phyloP scores from a whole-genome alignment of 2,797 vertebrate species.

The Hippoglossus hippoglossus region DNA sequence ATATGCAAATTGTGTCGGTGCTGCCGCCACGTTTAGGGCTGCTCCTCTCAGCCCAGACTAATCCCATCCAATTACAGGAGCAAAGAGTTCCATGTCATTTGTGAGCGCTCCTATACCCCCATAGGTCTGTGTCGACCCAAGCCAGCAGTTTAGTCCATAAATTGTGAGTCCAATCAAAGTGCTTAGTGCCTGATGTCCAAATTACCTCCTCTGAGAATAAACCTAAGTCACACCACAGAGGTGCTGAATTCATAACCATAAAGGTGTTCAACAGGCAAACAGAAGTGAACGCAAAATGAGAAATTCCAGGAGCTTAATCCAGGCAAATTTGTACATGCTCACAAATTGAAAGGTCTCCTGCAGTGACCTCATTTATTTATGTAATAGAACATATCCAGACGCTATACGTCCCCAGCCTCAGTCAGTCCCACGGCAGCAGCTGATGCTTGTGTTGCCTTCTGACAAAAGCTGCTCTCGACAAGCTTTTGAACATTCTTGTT shows the following conservation, averaged over 20 bases:
- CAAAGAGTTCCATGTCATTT: conserved; percentile 64
- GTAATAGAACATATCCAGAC: conserved; percentile 13
- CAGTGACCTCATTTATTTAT: conserved; percentile 41
- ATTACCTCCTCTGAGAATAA: conserved; percentile 53
- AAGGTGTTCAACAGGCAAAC: conserved; percentile 43
- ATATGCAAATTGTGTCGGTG: conserved; percentile 65
- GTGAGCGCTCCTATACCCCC: conserved; percentile 40
- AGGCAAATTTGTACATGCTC: conserved; percentile 27
- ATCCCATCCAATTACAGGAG: conserved; percentile 75
- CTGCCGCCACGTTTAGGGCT: conserved; percentile 53
- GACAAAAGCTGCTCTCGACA: no score
- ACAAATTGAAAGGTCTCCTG: conserved; percentile 47
- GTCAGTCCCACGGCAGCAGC: background rate
- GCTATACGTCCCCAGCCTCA: conserved; percentile 9
- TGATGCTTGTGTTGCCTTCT: no score
- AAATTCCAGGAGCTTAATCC: conserved; percentile 39
- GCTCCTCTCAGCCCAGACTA: conserved; percentile 65
- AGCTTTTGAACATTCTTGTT: no score
- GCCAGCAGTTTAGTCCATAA: conserved; percentile 42
- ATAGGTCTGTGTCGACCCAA: conserved; percentile 32
- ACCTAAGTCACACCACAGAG: conserved; percentile 32
- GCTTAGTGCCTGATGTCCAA: conserved; percentile 51
- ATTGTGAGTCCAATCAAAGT: conserved; percentile 41
- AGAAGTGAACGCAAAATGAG: conserved; percentile 34
- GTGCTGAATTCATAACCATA: conserved; percentile 47